Evolutionary conservation across 1,140 invertebrate species (phyloP).

Genomic region (Anastrepha ludens): DNA sequence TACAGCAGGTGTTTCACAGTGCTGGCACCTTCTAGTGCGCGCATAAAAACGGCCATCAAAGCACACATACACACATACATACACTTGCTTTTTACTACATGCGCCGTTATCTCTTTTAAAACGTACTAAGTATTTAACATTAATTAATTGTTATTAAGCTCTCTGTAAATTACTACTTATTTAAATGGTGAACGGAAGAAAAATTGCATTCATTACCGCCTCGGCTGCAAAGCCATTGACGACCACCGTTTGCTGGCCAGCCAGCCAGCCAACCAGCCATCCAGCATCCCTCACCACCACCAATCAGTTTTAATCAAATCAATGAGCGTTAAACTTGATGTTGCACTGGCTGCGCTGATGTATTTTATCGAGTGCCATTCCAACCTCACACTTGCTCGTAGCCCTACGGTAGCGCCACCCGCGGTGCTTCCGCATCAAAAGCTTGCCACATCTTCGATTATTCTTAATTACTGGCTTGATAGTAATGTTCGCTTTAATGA

Average conservation of each 20-base stretch:
- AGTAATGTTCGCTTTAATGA: constrained; percentile 51
- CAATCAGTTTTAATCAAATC: constrained; percentile 53
- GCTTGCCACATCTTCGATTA: constrained; percentile 48
- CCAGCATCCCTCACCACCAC: background rate
- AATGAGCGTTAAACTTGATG: constrained; percentile 48
- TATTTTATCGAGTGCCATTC: no score
- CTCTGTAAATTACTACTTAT: constrained; percentile 24
- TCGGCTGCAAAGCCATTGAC: background rate
- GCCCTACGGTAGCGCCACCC: no score
- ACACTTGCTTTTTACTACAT: background rate
- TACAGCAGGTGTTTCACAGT: background rate
- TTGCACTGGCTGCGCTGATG: background rate
- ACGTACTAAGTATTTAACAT: background rate
- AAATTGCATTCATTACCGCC: background rate
- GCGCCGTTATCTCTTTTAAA: background rate
- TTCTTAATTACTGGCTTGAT: constrained; percentile 53
- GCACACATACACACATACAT: background rate
- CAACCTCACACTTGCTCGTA: no score
- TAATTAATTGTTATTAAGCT: constrained; percentile 44
- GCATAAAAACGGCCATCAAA: background rate
- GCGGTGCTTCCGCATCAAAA: background rate
- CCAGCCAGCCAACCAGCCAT: background rate
- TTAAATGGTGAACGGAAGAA: constrained; percentile 12
- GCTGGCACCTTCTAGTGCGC: background rate
- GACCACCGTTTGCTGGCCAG: background rate